Evolutionary conservation across 2,888 invertebrate species (phyloP).

Genomic region (Epirrhoe alternata): DNA sequence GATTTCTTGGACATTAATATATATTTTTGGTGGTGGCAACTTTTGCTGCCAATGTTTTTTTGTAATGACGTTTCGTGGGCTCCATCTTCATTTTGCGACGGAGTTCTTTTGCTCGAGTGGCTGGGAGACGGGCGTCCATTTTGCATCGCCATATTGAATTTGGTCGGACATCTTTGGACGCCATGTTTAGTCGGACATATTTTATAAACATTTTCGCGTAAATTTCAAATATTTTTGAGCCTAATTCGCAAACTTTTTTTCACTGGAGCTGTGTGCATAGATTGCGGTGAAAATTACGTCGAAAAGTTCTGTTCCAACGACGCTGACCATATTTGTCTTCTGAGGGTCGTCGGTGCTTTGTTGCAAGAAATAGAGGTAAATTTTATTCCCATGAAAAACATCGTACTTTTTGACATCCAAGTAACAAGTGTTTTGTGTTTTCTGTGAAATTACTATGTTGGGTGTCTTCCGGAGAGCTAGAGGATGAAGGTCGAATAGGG

Average conservation of each 20-base stretch:
- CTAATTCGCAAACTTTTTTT: slow-evolving; percentile 81
- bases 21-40: slow-evolving; percentile 53
- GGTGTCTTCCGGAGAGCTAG: slow-evolving; percentile 50
- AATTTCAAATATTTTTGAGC: slow-evolving; percentile 85
- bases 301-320: slow-evolving; percentile 77
- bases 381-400: slow-evolving; percentile 76
- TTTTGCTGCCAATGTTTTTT: slow-evolving; percentile 42
- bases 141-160: slow-evolving; percentile 86
- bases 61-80: slow-evolving; percentile 48
- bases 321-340: slow-evolving; percentile 78
- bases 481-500: slow-evolving; percentile 72
- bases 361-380: slow-evolving; percentile 83
- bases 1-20: neutral
- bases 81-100: slow-evolving; percentile 60
- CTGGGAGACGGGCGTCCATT: slow-evolving; percentile 79
- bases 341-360: slow-evolving; percentile 81
- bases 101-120: slow-evolving; percentile 59
- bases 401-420: slow-evolving; percentile 78
- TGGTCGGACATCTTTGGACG: slow-evolving; percentile 88
- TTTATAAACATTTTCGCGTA: slow-evolving; percentile 89
- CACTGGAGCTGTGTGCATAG: slow-evolving; percentile 74
- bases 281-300: slow-evolving; percentile 67
- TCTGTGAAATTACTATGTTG: slow-evolving; percentile 72
- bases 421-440: slow-evolving; percentile 80
- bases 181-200: slow-evolving; percentile 91